phyloP scores from a whole-genome alignment of 2,113 vertebrate genomes.

The Sapajus apella region DNA sequence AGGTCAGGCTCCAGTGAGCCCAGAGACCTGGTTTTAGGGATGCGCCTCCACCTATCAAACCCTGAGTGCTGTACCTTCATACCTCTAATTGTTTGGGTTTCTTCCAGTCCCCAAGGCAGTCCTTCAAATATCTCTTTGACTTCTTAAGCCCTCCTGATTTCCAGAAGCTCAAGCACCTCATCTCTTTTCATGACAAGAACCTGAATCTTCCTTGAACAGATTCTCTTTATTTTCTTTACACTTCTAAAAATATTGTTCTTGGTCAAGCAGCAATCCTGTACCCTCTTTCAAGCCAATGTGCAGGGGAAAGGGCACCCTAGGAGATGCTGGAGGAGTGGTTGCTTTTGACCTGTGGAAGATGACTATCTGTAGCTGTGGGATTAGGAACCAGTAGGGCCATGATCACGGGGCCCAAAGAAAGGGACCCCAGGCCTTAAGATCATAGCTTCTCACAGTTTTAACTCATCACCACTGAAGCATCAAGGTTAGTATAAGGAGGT shows the following conservation, averaged over 20 bases:
- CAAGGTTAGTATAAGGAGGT: background rate
- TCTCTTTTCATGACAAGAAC: constrained; percentile 52
- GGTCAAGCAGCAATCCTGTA: background rate
- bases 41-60: constrained; percentile 8
- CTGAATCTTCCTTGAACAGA: constrained; percentile 23
- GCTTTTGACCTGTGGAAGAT: background rate
- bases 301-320: background rate
- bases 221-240: background rate
- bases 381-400: background rate
- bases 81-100: constrained; percentile 50
- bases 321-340: background rate
- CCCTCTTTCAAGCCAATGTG: background rate
- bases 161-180: background rate
- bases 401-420: background rate
- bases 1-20: background rate
- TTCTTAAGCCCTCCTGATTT: constrained; percentile 34
- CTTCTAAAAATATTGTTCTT: constrained; percentile 30
- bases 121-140: constrained; percentile 35
- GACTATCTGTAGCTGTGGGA: background rate
- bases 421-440: background rate
- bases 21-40: background rate
- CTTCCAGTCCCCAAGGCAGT: constrained; percentile 45
- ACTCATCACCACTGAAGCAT: background rate
- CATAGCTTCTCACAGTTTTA: background rate
- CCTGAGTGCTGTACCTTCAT: background rate